Base-by-base conservation (phyloP, 53 echinoderm and acorn worm species). In the Hippasteria phrygiana region DNA sequence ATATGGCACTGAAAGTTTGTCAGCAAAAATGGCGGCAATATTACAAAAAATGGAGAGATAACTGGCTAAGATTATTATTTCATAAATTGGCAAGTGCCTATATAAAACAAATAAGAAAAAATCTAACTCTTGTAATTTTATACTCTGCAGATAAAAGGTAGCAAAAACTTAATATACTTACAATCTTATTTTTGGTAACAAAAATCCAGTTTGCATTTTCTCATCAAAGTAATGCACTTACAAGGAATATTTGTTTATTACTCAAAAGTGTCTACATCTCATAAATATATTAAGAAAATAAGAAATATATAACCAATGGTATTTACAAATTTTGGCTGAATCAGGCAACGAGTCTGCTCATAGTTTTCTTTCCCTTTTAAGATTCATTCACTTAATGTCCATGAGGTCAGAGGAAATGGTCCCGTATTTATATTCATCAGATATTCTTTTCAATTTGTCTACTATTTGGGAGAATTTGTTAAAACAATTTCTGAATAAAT, bases 241-340 rank as follows among this genome's bases (percentile, higher is more conserved):
- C 8, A 74, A 28, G 67, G 11, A 35, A 63, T 31, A 35, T 17
- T 46, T 17, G 47, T 50, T 29, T 42, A 16, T 46, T 46, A 13
- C 5, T 46, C 31, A 1, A 75, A 47, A 47, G 14, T 8, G 32
- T 17, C 76, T 27, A 26, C n/a, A 26, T 75, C 48, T 35, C 29
- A 75, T 75, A 75, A 75, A 75, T 75, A 33, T 48, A 74, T 75
- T 31, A 31, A 14, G 32, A 48, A 50, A 53, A 75, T 32, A 75
- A 32, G 18, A 51, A 27, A 16, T 75, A 75, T 29, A 46, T 48
- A 50, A 50, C 17, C 7, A 76, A 76, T 51, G 31, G 33, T 76
- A 76, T 76, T 76, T 76, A 76, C 54, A 53, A 1, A 13, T 32
- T 76, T 76, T 28, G 18, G 31, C 53, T 26, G 51, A 8, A 76